Evolutionary conservation across 2,113 vertebrate genomes (phyloP), one percentile per base, ranked within the genome.

Genomic region (Fregetta grallaria): DNA sequence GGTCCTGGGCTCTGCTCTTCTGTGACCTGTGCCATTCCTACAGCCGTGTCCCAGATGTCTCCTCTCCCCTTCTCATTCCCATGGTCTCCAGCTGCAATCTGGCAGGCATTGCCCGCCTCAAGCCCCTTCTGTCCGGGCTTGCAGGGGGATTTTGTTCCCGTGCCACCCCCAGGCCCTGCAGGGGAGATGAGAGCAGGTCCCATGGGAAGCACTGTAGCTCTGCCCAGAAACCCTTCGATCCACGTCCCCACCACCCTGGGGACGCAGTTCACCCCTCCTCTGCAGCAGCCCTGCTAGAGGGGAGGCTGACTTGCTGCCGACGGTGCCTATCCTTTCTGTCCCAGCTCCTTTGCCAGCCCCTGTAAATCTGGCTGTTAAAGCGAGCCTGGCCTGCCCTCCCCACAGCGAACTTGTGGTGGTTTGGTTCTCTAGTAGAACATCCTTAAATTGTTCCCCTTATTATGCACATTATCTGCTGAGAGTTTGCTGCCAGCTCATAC

Each of bases 21-120:
- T 26, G 18, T 36, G 40, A 34, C 8, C 40, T n/a, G 30, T 30
- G 68, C 58, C 5, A 1, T 10, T 32, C 66, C 65, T 50, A 55
- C 27, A 36, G 45, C n/a, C 0, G 0, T 10, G 10, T 55, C 86
- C 85, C 75, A 40, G 62, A 22, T 40, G 13, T 9, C 29, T 67
- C 16, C 58, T 68, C 25, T 55, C 15, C 47, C 27, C 25, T 74
- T 55, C 56, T 59, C 47, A 21, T 16, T 29, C 45, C 5, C 0
- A 4, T 29, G 8, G 10, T 66, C 36, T 58, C 56, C 56, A 63
- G 40, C 38, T 59, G 22, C n/a, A 36, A 56, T 45, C 87, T 34
- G 44, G 26, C 13, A 38, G 44, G 70, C 44, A 15, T 20, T 20
- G 9, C 58, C 20, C 0, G 1, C 38, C 50, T 44, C 0, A 0